Evolutionary conservation across 2,113 vertebrate species (phyloP).

Genomic region (Salvelinus alpinus): DNA sequence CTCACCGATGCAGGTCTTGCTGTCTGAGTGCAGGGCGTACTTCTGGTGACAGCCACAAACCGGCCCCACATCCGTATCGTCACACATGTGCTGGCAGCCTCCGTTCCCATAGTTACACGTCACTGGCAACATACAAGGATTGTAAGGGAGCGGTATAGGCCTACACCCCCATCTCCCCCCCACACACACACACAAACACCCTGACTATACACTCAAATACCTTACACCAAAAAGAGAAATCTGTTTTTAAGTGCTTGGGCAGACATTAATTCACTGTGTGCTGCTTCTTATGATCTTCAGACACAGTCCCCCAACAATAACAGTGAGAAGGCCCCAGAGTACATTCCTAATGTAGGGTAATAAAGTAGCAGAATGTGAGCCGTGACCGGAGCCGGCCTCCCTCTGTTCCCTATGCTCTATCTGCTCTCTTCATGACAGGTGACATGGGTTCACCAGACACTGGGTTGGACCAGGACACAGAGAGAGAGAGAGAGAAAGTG

Average conservation of each 20-base stretch:
- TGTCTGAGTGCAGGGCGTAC: conserved; percentile 93
- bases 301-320: not conserved
- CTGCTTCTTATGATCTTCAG: not conserved
- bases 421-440: not conserved
- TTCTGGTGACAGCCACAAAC: conserved; percentile 97
- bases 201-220: not conserved
- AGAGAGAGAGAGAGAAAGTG: not conserved
- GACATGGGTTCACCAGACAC: conserved; percentile 7
- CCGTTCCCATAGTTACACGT: conserved; percentile 99
- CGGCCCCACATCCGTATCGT: conserved; percentile 92
- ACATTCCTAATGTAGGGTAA: conserved; percentile 9
- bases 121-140: conserved; percentile 77
- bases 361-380: not conserved
- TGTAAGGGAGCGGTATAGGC: conserved; percentile 21
- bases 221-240: not conserved
- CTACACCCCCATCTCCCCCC: conserved; percentile 1
- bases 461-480: not conserved
- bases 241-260: not conserved
- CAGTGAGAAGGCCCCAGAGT: not conserved
- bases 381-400: not conserved
- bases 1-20: conserved; percentile 97
- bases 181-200: too few relatives aligned
- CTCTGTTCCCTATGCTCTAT: too few relatives aligned
- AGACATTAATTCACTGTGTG: not conserved
- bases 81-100: conserved; percentile 95